Percentiles rank a stretch among this genome's conserved stretches.
Conservation (phyloP, 2,113 vertebrate species). For the Sialia sialis region DNA sequence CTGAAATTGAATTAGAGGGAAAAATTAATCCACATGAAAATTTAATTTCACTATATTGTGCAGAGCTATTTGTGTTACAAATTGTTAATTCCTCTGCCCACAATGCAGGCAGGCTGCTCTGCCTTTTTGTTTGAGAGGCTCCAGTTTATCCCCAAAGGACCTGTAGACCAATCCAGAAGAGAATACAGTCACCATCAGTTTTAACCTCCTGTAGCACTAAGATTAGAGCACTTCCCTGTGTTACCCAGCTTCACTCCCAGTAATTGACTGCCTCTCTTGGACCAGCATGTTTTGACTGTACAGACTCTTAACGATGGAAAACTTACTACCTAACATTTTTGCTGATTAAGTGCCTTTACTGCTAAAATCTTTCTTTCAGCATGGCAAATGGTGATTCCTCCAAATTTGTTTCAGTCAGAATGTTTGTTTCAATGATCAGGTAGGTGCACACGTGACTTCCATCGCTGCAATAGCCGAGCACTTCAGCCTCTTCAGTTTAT, state of each 20-base stretch:
- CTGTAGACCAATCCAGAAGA: not conserved
- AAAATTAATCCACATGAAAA: not conserved
- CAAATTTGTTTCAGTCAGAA: not conserved
- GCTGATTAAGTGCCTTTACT: not conserved
- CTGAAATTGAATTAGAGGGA: not conserved
- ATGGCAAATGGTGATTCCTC: not conserved
- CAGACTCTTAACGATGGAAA: not conserved
- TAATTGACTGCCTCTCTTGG: not conserved
- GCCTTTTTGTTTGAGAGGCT: not conserved
- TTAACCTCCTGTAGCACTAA: not conserved
- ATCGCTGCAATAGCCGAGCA: not conserved
- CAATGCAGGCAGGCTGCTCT: not conserved
- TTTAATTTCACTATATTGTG: not conserved
- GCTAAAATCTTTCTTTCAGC: not conserved
- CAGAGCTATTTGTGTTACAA: not conserved
- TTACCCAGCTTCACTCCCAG: not conserved
- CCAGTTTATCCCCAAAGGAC: not conserved
- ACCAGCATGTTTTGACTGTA: not conserved
- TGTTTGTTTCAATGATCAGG: not conserved
- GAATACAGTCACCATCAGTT: not conserved
- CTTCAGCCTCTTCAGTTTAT: not conserved
- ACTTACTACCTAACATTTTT: not conserved
- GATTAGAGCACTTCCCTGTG: not conserved
- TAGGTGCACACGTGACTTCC: accelerated
- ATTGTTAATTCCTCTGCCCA: not conserved